These are phyloP conservation scores for Pseudomugil tenellus DNA, from an alignment of 2,797 vertebrate species.

Conservation along the genomic window DNA sequence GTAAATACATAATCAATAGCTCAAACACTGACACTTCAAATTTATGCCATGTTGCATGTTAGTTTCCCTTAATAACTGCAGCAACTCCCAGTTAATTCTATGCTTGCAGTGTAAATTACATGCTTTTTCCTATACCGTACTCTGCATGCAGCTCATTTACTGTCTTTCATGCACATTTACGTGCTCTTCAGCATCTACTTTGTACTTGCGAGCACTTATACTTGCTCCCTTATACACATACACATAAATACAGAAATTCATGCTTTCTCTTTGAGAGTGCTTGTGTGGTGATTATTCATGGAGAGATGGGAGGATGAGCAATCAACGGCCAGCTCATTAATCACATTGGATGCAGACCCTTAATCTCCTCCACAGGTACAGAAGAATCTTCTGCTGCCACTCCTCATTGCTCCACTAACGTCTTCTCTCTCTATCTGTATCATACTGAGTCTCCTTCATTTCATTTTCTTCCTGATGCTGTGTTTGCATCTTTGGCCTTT, in stretches of 20 bases:
- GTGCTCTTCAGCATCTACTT: conserved; percentile 21
- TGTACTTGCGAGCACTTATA: conserved; percentile 22
- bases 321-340: conserved; percentile 78
- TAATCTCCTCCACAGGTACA: conserved; percentile 78
- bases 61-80: conserved; percentile 21
- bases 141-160: conserved; percentile 28
- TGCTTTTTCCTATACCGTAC: conserved; percentile 12
- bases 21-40: conserved; percentile 32
- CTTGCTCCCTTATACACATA: background rate
- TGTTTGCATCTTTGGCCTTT: conserved; percentile 50
- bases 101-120: conserved; percentile 15
- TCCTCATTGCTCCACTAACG: conserved; percentile 36
- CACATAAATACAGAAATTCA: conserved; percentile 16
- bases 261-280: conserved; percentile 44
- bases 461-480: conserved; percentile 53
- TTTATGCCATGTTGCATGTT: conserved; percentile 21
- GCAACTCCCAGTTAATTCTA: background rate
- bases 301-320: conserved; percentile 69
- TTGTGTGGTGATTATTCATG: conserved; percentile 72
- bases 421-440: conserved; percentile 24
- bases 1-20: conserved; percentile 35
- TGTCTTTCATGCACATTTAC: conserved; percentile 8
- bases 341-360: conserved; percentile 73
- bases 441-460: conserved; percentile 8
- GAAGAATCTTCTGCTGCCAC: conserved; percentile 48